Evolutionary conservation across 2,113 vertebrate species (phyloP).

Genomic region (Calcarius ornatus): DNA sequence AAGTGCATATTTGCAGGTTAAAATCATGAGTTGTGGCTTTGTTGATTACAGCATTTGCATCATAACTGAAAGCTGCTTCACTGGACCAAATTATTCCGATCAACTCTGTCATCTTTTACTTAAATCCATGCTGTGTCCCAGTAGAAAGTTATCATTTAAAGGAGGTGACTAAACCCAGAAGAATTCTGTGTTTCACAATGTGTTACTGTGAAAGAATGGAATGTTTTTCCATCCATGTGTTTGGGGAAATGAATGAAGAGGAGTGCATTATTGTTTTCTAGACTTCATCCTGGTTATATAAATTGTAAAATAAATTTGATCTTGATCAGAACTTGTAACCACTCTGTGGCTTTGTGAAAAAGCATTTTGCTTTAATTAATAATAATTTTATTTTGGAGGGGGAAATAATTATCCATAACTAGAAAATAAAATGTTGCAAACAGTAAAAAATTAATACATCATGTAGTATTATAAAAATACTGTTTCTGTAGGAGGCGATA

Average conservation of each 20-base stretch:
- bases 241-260: neutral
- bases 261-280: neutral
- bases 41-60: neutral
- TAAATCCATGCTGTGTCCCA: neutral
- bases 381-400: neutral
- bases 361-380: neutral
- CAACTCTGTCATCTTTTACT: neutral
- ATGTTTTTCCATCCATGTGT: neutral
- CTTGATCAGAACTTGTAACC: neutral
- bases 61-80: neutral
- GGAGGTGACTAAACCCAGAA: neutral
- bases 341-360: neutral
- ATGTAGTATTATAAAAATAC: neutral
- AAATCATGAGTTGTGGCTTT: neutral
- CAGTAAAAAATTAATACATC: rapidly evolving
- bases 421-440: neutral
- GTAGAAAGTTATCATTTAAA: neutral
- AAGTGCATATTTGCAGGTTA: neutral
- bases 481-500: neutral
- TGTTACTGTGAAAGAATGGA: neutral
- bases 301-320: neutral
- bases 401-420: neutral
- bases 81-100: neutral
- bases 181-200: neutral
- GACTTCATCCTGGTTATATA: neutral